phyloP scores from a whole-genome alignment of 1,140 invertebrate species.

The Pomacea maculata region DNA sequence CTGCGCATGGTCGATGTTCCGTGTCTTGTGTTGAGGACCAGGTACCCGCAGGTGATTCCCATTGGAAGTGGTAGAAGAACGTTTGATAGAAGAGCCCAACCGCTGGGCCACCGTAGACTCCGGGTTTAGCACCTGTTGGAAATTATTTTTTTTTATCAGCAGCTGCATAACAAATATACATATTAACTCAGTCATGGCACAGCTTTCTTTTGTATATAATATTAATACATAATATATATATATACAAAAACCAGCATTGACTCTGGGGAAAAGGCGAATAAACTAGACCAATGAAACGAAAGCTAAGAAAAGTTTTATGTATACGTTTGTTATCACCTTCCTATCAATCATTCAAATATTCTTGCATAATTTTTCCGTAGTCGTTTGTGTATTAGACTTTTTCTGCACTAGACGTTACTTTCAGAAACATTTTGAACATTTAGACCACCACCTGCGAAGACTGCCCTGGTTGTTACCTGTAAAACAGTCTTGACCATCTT shows the following conservation, averaged over 20 bases:
- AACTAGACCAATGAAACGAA: neutral
- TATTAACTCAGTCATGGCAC: too few relatives aligned
- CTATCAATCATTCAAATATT: too few relatives aligned
- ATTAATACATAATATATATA: too few relatives aligned
- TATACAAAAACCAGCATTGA: neutral
- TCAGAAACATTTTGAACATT: too few relatives aligned
- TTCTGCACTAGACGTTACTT: too few relatives aligned
- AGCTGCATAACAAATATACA: too few relatives aligned
- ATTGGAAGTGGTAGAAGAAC: neutral
- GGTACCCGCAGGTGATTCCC: constrained; percentile 11
- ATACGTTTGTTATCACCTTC: too few relatives aligned
- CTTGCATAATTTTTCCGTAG: too few relatives aligned
- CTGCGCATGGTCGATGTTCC: neutral
- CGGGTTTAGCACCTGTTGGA: constrained; percentile 39
- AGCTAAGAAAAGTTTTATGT: neutral
- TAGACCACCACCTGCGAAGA: neutral
- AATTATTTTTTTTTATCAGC: too few relatives aligned
- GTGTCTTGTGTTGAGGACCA: neutral
- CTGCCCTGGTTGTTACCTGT: constrained; percentile 29
- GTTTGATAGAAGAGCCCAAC: constrained; percentile 18
- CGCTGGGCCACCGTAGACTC: constrained; percentile 29
- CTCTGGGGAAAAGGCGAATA: neutral
- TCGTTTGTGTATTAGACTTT: too few relatives aligned
- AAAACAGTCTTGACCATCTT: constrained; percentile 57
- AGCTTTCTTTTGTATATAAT: too few relatives aligned